Evolutionary conservation across 2,113 vertebrate species (phyloP).

Genomic region (Ictalurus furcatus): DNA sequence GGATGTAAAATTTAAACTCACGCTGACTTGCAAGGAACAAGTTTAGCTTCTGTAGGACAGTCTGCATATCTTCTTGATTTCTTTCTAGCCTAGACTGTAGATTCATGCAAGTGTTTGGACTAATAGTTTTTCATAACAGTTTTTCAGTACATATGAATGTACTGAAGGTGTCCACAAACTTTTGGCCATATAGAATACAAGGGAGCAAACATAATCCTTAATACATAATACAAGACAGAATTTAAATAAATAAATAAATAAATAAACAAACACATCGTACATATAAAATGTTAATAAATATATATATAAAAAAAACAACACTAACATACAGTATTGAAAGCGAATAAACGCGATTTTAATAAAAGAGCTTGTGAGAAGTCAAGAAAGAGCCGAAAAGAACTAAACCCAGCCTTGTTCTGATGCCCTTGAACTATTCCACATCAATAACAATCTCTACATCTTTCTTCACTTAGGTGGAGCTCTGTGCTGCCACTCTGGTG

Average conservation of each 20-base stretch:
- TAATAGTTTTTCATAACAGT: background rate
- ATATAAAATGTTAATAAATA: background rate
- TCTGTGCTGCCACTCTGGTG: background rate
- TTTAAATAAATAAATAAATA: too few species aligned
- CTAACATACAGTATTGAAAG: background rate
- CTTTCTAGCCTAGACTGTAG: background rate
- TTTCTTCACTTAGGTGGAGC: background rate
- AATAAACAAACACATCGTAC: background rate
- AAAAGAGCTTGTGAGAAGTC: background rate
- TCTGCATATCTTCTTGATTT: background rate
- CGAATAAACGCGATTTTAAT: background rate
- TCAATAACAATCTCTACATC: slow-evolving; percentile 26
- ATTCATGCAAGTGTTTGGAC: background rate
- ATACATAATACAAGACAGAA: too few species aligned
- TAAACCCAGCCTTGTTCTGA: background rate
- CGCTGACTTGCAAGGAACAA: background rate
- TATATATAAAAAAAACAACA: background rate
- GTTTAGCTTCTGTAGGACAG: background rate
- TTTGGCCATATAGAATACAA: too few species aligned
- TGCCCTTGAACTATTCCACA: background rate
- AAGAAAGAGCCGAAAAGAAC: background rate
- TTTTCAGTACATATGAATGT: background rate
- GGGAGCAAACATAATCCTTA: background rate
- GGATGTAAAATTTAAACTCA: background rate
- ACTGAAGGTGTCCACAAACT: too few species aligned